Conservation (phyloP, 2,113 vertebrate genomes). For the Cygnus buccinator region DNA sequence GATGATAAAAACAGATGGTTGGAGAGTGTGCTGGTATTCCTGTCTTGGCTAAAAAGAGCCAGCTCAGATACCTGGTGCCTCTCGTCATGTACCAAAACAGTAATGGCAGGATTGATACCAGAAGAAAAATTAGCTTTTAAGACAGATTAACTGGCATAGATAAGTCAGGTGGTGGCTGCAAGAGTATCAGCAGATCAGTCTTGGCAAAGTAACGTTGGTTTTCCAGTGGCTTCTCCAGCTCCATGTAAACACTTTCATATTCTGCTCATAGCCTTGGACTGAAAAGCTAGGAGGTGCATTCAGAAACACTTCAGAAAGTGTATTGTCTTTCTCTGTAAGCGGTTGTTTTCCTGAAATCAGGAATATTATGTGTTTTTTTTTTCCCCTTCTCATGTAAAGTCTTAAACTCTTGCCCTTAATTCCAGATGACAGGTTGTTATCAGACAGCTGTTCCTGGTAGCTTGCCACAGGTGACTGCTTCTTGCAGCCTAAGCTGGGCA, state of each 20-base stretch:
- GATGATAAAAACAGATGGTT: constrained; percentile 56
- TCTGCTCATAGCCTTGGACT: background rate
- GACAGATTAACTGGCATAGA: background rate
- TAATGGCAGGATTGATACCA: background rate
- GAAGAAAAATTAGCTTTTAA: background rate
- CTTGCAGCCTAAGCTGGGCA: constrained; percentile 16
- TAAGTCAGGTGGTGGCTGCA: background rate
- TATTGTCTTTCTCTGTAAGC: background rate
- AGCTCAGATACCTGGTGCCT: background rate
- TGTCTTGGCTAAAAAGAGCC: background rate
- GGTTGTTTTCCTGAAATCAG: background rate
- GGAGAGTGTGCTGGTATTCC: constrained; percentile 1
- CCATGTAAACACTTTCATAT: background rate
- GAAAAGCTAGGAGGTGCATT: background rate
- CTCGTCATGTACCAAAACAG: background rate
- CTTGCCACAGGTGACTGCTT: background rate
- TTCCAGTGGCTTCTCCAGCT: constrained; percentile 12
- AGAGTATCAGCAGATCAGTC: background rate
- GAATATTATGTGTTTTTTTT: background rate
- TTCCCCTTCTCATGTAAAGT: background rate
- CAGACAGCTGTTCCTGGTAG: background rate
- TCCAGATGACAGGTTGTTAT: background rate
- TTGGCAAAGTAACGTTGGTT: background rate
- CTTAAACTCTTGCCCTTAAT: background rate
- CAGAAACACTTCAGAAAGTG: background rate